Evolutionary conservation across 1,140 invertebrate species (phyloP).

Genomic region (Micrasema minimum): DNA sequence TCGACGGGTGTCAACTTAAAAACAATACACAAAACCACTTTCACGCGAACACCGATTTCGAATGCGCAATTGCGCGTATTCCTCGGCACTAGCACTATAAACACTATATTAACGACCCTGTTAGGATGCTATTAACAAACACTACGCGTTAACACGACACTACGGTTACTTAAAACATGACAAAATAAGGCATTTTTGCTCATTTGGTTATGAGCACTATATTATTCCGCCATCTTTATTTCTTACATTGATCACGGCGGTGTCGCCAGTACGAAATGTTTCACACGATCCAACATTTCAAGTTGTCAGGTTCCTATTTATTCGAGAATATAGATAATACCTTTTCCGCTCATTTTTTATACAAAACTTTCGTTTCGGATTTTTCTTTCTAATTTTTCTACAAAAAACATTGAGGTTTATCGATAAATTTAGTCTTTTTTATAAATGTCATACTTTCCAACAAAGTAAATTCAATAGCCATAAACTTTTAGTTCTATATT

Average conservation of each 20-base stretch:
- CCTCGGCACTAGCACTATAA: slow-evolving; percentile 58
- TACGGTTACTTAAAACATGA: slow-evolving; percentile 58
- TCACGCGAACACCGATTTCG: slow-evolving; percentile 41
- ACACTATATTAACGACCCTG: slow-evolving; percentile 57
- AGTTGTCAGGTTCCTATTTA: no score
- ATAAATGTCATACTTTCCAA: no score
- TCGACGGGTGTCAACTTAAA: slow-evolving; percentile 43
- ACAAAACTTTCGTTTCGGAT: no score
- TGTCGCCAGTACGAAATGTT: slow-evolving; percentile 53
- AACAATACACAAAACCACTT: slow-evolving; percentile 47
- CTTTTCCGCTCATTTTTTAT: no score
- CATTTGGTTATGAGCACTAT: slow-evolving; percentile 65
- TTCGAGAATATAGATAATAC: no score
- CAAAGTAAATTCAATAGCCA: slow-evolving; percentile 2
- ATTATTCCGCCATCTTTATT: slow-evolving; percentile 69
- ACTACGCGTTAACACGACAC: slow-evolving; percentile 62
- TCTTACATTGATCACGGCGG: slow-evolving; percentile 67
- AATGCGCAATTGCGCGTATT: slow-evolving; percentile 46
- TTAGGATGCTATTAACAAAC: slow-evolving; percentile 57
- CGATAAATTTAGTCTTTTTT: no score
- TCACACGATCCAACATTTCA: slow-evolving; percentile 14
- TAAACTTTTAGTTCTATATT: slow-evolving; percentile 4
- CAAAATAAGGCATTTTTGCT: slow-evolving; percentile 55
- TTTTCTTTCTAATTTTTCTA: no score
- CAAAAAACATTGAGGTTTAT: no score